Evolutionary conservation across 1,140 invertebrate genomes (phyloP).

Genomic region (Aphelinus certus): DNA sequence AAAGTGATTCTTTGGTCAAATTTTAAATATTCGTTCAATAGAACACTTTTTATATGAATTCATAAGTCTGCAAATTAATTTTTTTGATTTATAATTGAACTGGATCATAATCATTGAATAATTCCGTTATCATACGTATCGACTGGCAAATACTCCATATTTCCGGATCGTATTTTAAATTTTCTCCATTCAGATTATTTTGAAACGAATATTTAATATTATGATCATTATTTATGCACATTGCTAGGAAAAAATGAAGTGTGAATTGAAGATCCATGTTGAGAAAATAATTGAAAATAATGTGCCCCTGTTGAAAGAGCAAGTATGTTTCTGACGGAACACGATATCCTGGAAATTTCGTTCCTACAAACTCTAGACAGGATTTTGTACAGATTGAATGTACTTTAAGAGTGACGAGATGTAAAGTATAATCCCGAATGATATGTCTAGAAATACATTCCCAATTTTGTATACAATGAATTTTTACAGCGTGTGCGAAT

Average conservation of each 20-base stretch:
- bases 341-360: constrained; percentile 4
- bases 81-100: no score
- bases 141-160: no score
- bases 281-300: constrained; percentile 1
- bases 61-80: no score
- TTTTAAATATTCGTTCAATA: constrained; percentile 19
- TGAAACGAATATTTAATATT: background rate
- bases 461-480: constrained; percentile 55
- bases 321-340: background rate
- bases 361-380: background rate
- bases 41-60: background rate
- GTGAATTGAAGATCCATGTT: background rate
- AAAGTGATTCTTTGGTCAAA: constrained; percentile 15
- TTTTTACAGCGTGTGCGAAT: constrained; percentile 47
- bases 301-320: constrained; percentile 1
- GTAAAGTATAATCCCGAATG: constrained; percentile 2
- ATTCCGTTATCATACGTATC: no score
- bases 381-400: constrained; percentile 13
- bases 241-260: constrained; percentile 7
- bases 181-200: background rate
- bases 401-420: constrained; percentile 16
- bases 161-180: no score
- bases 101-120: no score
- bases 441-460: constrained; percentile 55
- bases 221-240: constrained; percentile 11